Percentiles rank a stretch among this genome's conserved stretches.
phyloP scores from a whole-genome alignment of 1,140 invertebrate species.

The Lepidurus packardi region DNA sequence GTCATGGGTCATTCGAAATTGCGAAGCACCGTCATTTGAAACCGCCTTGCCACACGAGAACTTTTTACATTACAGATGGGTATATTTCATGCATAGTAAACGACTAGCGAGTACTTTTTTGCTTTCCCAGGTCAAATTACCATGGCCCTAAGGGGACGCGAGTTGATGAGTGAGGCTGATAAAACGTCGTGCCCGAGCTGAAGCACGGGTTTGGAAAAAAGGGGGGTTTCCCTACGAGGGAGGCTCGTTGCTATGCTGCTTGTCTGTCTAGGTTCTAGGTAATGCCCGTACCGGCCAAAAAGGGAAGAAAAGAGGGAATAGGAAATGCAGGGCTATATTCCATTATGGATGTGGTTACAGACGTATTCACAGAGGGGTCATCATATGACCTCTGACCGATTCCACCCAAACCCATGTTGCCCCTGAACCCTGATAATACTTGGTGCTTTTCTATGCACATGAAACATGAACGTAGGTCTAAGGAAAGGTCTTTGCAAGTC shows the following conservation, averaged over 20 bases:
- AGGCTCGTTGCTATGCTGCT: background rate
- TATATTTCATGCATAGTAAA: constrained; percentile 5
- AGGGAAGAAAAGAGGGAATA: background rate
- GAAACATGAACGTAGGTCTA: constrained; percentile 6
- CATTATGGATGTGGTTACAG: constrained; percentile 16
- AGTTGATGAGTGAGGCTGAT: constrained; percentile 1
- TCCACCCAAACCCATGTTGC: background rate
- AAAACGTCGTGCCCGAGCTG: background rate
- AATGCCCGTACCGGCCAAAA: background rate
- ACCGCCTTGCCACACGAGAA: background rate
- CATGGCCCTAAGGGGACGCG: constrained; percentile 1
- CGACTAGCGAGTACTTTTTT: background rate
- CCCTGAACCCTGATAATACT: background rate
- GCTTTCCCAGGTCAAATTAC: background rate
- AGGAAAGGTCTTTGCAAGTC: background rate
- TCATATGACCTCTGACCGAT: constrained; percentile 16
- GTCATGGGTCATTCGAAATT: background rate
- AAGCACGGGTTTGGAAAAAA: background rate
- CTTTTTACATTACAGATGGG: background rate
- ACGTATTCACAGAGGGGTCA: constrained; percentile 17
- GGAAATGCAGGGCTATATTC: constrained; percentile 4
- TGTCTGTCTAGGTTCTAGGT: too few species aligned
- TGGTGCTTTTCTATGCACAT: background rate
- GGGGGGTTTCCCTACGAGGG: background rate
- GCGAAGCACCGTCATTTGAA: background rate